Evolutionary conservation across 2,797 vertebrate species (phyloP), one percentile per base, ranked within the genome.

Genomic region (Psittacula derbiana): DNA sequence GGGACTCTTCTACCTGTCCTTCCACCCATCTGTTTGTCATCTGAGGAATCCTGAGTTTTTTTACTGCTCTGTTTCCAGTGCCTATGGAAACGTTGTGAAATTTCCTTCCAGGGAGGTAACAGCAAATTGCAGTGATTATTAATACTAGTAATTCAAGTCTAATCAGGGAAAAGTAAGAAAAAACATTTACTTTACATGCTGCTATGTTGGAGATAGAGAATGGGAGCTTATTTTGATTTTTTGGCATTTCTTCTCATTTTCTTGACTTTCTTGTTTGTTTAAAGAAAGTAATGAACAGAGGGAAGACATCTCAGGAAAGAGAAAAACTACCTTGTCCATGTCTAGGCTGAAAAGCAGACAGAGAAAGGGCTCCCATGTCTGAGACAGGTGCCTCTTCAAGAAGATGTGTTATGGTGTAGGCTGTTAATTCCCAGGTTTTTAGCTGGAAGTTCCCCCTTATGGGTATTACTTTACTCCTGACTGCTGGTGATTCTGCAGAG

Each of bases 111-210:
- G 38, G 44, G 70, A 69, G 53, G 31, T 33, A 84, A 75, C n/a
- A 72, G 62, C 40, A 66, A 88, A 75, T 88, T 86, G 38, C 57
- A 61, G 52, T 69, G 41, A 43, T 74, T 91, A 80, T 92, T 92
- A 90, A 69, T 83, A 61, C 73, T 21, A 53, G 49, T 80, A 88
- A 92, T 87, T 83, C 49, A 60, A 80, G 28, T 81, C 24, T 75
- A 79, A 79, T 79, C 43, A 76, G 55, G 46, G 33, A 61, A 69
- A 88, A 70, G 46, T 27, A 75, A 71, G 41, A 86, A 24, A 40
- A 90, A 53, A 75, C 17, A 60, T 87, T 72, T 79, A 53, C 49
- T 84, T 81, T 62, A 19, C 36, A 58, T 60, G 5, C 12, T 73
- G 16, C 17, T 75, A 1, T 43, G 31, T 11, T 65, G 28, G 38